These are phyloP conservation scores for Empidonax alnorum DNA, from an alignment of 2,113 vertebrate genomes.

Conservation along the genomic window DNA sequence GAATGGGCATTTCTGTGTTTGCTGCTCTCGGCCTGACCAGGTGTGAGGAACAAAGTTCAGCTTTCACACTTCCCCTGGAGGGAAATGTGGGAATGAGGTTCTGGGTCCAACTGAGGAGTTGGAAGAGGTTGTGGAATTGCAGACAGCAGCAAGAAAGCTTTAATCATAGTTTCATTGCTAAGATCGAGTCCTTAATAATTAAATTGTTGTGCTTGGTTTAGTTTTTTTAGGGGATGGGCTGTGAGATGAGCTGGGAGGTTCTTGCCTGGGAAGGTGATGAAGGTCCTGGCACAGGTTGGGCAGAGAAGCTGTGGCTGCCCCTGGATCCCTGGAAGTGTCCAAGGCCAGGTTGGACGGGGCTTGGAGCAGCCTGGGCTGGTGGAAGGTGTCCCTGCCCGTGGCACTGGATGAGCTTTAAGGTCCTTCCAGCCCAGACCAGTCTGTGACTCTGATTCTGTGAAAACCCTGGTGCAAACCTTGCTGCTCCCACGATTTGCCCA, in stretches of 20 bases:
- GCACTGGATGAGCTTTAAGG: not conserved
- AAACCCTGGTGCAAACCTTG: slow-evolving; percentile 1
- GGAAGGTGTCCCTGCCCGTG: not conserved
- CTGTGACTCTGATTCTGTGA: not conserved
- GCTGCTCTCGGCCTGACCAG: slow-evolving; percentile 33
- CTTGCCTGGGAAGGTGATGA: not conserved
- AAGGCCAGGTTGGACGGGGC: not conserved
- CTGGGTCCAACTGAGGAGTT: not conserved
- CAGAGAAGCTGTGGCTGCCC: not conserved
- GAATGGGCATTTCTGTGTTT: not conserved
- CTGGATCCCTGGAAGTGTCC: not conserved
- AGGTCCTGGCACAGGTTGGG: not conserved
- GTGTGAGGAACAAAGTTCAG: not conserved
- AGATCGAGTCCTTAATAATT: not conserved
- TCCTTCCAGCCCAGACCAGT: not conserved
- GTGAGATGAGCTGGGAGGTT: not conserved
- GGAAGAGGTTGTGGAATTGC: not conserved
- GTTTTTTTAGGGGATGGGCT: not conserved
- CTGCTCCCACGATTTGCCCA: not conserved
- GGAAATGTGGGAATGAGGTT: not conserved
- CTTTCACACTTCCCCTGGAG: not conserved
- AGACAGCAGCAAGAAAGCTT: not conserved
- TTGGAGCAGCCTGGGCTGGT: not conserved
- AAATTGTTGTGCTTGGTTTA: not conserved
- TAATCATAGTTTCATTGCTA: not conserved